Evolutionary conservation across 2,797 vertebrate species (phyloP), one percentile per base, ranked within the genome.

Genomic region (Hafferia zeledoni): DNA sequence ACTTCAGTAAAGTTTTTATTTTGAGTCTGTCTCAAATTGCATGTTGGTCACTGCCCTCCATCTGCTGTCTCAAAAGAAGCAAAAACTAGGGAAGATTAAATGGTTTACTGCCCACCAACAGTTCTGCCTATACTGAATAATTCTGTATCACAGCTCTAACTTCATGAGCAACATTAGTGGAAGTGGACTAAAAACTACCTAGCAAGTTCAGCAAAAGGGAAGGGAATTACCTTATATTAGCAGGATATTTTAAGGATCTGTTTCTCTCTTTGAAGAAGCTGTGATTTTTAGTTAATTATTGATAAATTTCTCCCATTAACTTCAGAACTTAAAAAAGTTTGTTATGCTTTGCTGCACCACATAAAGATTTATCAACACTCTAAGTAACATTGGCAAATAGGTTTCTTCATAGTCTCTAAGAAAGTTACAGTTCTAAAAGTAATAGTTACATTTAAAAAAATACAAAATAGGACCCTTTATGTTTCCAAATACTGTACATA

Each of bases 41-140:
- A 47, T 18, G 37, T 35, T 30, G 33, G 74, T 67, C 56, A 87
- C 79, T 79, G 76, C 72, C 67, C 55, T 79, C 77, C 47, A 83
- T 70, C 82, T 82, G 76, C 70, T 74, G 44, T 44, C 87, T 89
- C 83, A 79, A 72, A 96, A 94, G 65, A 79, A 88, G 59, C 11
- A 94, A 87, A 82, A 92, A 64, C 47, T n/a, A 39, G 17, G 13
- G 24, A 94, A 91, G 77, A 94, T 64, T 60, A 91, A 83, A 77
- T 70, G 57, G 27, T 67, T 93, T 68, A 56, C 24, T 33, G 30
- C 28, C 22, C 52, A 57, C 60, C 46, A 63, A n/a, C 31, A 61
- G n/a, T 60, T 87, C 77, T 90, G 41, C 52, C 83, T 33, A 43
- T 43, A 47, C 31, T n/a, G 33, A 72, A 63, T 47, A 43, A 57